These are phyloP conservation scores for Arenaria interpres DNA, from an alignment of 2,113 vertebrate species.

Conservation along the genomic window DNA sequence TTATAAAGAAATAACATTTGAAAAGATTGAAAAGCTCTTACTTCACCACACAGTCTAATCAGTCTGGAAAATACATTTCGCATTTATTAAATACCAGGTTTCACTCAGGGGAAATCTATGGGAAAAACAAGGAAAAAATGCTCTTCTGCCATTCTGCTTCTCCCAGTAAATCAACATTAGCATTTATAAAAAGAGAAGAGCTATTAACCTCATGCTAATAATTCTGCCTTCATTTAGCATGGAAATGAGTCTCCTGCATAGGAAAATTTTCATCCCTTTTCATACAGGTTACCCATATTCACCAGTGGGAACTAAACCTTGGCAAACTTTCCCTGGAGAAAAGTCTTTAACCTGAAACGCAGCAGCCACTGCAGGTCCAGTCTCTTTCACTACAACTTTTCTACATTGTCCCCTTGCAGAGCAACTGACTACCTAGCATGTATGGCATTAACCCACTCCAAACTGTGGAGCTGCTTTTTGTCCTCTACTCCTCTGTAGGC, in stretches of 20 bases:
- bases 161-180: neutral
- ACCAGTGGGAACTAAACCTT: neutral
- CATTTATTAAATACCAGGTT: neutral
- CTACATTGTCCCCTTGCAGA: neutral
- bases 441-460: neutral
- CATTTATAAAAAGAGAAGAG: neutral
- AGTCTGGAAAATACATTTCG: neutral
- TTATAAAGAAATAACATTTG: neutral
- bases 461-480: neutral
- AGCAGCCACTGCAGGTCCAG: neutral
- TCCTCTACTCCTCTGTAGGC: neutral
- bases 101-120: neutral
- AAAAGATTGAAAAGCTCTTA: neutral
- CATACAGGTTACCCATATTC: neutral
- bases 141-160: neutral
- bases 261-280: neutral
- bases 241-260: neutral
- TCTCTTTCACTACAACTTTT: neutral
- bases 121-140: neutral
- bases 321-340: neutral
- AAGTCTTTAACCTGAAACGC: neutral
- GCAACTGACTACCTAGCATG: accelerated
- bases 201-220: neutral
- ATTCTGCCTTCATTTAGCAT: neutral
- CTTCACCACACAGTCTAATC: neutral